Evolutionary conservation across 2,113 vertebrate species (phyloP).

Genomic region (Pterocles burchelli): DNA sequence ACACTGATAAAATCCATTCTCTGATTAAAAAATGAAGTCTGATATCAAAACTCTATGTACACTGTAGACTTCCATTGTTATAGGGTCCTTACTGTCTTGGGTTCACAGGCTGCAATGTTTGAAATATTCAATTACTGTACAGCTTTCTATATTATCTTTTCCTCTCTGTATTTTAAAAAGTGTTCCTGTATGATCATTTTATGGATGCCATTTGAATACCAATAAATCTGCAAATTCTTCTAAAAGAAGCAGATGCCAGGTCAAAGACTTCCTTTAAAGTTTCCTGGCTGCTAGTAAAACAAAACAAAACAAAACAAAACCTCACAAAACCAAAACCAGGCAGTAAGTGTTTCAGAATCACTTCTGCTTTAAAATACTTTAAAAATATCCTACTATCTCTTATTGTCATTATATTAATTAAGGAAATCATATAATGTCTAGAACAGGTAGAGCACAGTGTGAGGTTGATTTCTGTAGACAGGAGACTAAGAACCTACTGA

Average conservation of each 20-base stretch:
- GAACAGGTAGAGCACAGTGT: neutral
- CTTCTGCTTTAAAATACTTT: neutral
- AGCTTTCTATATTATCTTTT: neutral
- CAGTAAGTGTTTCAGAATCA: neutral
- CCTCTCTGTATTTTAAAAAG: slow-evolving; percentile 18
- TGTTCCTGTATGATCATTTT: neutral
- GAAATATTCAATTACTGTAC: slow-evolving; percentile 29
- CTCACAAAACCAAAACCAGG: no score
- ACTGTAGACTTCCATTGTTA: slow-evolving; percentile 40
- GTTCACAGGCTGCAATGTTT: slow-evolving; percentile 28
- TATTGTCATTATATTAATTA: neutral
- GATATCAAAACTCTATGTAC: slow-evolving; percentile 38
- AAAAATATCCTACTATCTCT: neutral
- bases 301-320: neutral
- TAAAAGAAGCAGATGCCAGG: neutral
- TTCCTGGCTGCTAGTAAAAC: neutral
- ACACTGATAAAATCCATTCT: slow-evolving; percentile 54
- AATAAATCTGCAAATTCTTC: neutral
- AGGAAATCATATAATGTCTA: neutral
- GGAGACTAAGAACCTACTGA: neutral
- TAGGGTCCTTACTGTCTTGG: slow-evolving; percentile 28
- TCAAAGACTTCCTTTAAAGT: neutral
- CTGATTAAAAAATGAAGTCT: slow-evolving; percentile 57
- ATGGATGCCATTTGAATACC: slow-evolving; percentile 16
- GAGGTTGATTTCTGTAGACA: neutral